Evolutionary conservation across 2,113 vertebrate genomes (phyloP).

Genomic region (Ciconia boyciana): DNA sequence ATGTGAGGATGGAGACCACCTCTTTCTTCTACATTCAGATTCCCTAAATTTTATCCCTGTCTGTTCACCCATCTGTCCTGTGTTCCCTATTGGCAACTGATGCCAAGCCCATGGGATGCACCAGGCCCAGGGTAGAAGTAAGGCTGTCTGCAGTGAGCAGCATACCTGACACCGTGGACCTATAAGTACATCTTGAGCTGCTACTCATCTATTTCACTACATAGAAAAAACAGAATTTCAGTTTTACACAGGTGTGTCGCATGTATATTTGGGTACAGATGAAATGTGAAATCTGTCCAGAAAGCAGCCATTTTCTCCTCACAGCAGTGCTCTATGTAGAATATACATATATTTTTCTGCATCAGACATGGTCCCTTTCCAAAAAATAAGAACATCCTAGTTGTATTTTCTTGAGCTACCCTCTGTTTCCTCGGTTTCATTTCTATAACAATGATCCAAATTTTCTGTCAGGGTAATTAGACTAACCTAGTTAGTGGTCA

Average conservation of each 20-base stretch:
- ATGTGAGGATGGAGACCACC: background rate
- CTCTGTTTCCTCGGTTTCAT: background rate
- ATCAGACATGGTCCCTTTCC: background rate
- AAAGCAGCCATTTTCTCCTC: background rate
- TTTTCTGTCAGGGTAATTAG: constrained; percentile 8
- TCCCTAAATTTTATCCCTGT: background rate
- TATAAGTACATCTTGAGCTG: background rate
- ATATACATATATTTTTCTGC: background rate
- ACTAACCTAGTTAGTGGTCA: constrained; percentile 18
- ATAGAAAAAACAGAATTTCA: background rate
- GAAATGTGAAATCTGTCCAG: background rate
- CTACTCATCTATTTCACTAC: background rate
- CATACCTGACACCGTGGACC: background rate
- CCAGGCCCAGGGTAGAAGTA: background rate
- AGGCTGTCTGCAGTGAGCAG: background rate
- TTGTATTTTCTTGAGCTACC: background rate
- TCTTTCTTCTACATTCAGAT: background rate
- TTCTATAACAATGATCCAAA: background rate
- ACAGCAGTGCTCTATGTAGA: background rate
- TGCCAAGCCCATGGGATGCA: background rate
- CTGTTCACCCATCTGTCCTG: background rate
- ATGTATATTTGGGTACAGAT: background rate
- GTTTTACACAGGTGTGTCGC: background rate
- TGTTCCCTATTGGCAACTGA: background rate
- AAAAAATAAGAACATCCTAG: background rate